These are phyloP conservation scores for Aphelenchoides fujianensis DNA, from an alignment of 1,140 invertebrate species.

Conservation along the genomic window DNA sequence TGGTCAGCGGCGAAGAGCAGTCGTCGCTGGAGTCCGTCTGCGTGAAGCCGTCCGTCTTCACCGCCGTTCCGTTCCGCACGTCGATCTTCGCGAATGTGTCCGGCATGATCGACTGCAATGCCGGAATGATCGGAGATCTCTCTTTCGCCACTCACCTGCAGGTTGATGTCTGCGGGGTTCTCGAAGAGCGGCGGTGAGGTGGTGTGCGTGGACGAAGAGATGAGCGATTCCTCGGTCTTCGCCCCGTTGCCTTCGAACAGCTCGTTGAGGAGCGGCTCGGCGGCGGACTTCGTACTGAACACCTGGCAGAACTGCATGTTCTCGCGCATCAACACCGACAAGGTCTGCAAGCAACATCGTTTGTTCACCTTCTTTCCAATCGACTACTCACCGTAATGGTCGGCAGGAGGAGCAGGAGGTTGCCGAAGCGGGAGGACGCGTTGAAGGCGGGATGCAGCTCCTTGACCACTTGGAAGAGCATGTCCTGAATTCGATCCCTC, in stretches of 20 bases:
- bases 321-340: constrained; percentile 58
- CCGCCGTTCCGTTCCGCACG: background rate
- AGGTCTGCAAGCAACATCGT: constrained; percentile 40
- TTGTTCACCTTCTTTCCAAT: no score
- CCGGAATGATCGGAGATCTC: no score
- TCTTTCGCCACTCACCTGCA: constrained; percentile 28
- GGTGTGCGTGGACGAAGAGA: constrained; percentile 27
- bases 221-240: constrained; percentile 36
- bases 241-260: constrained; percentile 50
- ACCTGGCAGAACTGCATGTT: constrained; percentile 62
- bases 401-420: constrained; percentile 49
- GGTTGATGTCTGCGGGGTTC: constrained; percentile 50
- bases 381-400: constrained; percentile 49
- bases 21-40: constrained; percentile 29
- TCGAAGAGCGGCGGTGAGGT: constrained; percentile 50
- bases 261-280: constrained; percentile 55
- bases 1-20: constrained; percentile 24
- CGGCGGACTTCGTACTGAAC: constrained; percentile 48
- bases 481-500: constrained; percentile 58
- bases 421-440: constrained; percentile 58
- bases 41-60: constrained; percentile 14
- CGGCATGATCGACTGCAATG: constrained; percentile 8
- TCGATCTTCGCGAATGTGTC: constrained; percentile 23
- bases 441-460: constrained; percentile 55
- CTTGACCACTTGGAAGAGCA: constrained; percentile 62